Base-by-base conservation (phyloP, 2,888 invertebrate species). In the Andrena hattorfiana region DNA sequence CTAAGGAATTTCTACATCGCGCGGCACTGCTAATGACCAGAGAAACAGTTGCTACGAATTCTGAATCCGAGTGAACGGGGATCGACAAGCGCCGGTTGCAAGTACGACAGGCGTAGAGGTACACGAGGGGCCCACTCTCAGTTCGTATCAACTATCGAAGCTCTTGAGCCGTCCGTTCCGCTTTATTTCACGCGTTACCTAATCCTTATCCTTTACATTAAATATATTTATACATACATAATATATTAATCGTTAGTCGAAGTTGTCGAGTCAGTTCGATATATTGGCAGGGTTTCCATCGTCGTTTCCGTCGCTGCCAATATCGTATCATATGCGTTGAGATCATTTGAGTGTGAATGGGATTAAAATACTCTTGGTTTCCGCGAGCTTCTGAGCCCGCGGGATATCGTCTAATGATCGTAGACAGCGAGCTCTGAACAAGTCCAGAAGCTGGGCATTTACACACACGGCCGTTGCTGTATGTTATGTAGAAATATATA, bases 261-360 rank as follows among this genome's bases (percentile, higher is more conserved):
- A 86, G 81, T 88, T 87, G 87, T 90, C 86, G 84, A 91, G 79
- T 90, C 90, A 89, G 89, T 89, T 89, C 85, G 80, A 85, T 85
- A 87, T 89, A 91, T 91, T 90, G 90, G 88, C 89, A 90, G 88
- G 88, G 76, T 32, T 73, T 23, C 5, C 30, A 16, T 23, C 60
- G 81, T 83, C 69, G 84, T 82, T 78, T 66, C 79, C 83, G 71
- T 23, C 56, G 83, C 83, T 87, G 87, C 89, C 91, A 90, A 92
- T 90, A 89, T 90, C 89, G 91, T 89, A 89, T 90, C 88, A 88
- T 89, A 89, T 90, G 89, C 85, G 80, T 89, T 93, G 93, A 93
- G 93, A 93, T 93, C 93, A 93, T 91, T 81, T 89, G 89, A 86
- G 89, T 90, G 86, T 79, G 56, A 56, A 82, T 85, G 80, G 56